These are phyloP conservation scores for Psylliodes chrysocephalus DNA, from an alignment of 2,888 invertebrate species.

Conservation along the genomic window DNA sequence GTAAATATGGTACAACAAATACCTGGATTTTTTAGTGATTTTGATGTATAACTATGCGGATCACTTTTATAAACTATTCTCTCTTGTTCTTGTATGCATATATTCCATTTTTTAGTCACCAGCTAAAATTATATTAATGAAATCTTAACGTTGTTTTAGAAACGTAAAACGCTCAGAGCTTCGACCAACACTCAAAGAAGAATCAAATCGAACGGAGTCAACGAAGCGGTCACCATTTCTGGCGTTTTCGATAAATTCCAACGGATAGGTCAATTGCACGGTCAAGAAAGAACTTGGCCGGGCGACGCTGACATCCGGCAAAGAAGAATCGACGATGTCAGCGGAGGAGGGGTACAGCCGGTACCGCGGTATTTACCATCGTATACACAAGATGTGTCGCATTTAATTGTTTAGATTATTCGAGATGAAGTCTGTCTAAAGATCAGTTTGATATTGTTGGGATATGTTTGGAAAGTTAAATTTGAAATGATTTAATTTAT, in stretches of 20 bases:
- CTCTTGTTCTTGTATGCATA: too few species aligned
- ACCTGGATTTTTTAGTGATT: too few species aligned
- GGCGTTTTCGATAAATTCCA: slow-evolving; percentile 77
- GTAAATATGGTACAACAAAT: too few species aligned
- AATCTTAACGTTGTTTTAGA: slow-evolving; percentile 69
- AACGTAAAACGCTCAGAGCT: slow-evolving; percentile 86
- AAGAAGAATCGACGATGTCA: slow-evolving; percentile 70
- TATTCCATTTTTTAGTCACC: too few species aligned
- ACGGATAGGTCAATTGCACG: slow-evolving; percentile 65
- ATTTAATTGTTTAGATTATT: slow-evolving; percentile 77
- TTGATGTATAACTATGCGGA: too few species aligned
- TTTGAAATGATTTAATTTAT: too few species aligned
- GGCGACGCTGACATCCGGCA: slow-evolving; percentile 72
- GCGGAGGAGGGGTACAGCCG: slow-evolving; percentile 68
- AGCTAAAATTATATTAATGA: slow-evolving; percentile 7
- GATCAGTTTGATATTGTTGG: too few species aligned
- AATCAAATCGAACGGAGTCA: slow-evolving; percentile 82
- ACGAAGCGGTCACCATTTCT: slow-evolving; percentile 83
- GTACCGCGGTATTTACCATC: slow-evolving; percentile 79
- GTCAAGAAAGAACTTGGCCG: slow-evolving; percentile 74
- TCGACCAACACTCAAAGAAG: slow-evolving; percentile 82
- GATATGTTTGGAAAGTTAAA: too few species aligned
- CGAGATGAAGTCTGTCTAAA: too few species aligned
- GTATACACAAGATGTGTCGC: slow-evolving; percentile 83
- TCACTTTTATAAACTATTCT: too few species aligned